phyloP scores from a whole-genome alignment of 92 coral and sea anemone species.

The Virgularia gustaviana region DNA sequence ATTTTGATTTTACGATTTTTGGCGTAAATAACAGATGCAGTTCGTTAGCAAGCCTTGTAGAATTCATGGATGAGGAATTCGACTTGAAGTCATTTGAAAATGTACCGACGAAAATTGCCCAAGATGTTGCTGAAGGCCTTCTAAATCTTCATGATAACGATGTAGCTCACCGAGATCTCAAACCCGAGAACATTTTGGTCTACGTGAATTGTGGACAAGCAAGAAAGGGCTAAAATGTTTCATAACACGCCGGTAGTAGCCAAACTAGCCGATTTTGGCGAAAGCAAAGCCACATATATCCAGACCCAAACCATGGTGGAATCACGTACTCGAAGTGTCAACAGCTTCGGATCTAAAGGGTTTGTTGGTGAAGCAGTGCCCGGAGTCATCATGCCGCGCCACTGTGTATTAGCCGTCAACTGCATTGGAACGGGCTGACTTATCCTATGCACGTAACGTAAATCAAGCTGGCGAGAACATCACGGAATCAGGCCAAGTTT shows the following conservation, averaged over 20 bases:
- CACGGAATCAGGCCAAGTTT: not conserved
- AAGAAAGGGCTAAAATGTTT: not conserved
- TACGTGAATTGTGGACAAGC: not conserved
- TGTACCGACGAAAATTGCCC: not conserved
- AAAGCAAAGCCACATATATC: not conserved
- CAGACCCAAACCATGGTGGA: constrained; percentile 16
- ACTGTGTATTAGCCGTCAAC: not conserved
- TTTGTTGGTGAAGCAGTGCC: not conserved
- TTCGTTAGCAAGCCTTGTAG: not conserved
- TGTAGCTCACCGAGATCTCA: constrained; percentile 5
- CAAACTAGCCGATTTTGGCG: constrained; percentile 21
- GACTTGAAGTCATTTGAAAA: not conserved
- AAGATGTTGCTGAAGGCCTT: not conserved
- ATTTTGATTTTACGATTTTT: not conserved
- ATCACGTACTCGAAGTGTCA: not conserved
- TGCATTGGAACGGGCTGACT: constrained; percentile 3
- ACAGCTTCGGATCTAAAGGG: not conserved
- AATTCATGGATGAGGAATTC: not conserved
- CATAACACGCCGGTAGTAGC: not conserved
- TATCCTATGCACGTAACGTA: not conserved
- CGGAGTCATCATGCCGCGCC: not conserved
- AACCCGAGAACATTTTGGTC: constrained; percentile 5
- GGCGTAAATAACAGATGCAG: not conserved
- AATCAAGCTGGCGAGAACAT: not conserved
- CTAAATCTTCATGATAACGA: not conserved